Evolutionary conservation across 1,140 invertebrate genomes (phyloP).

Genomic region (Parapsyche elsis): DNA sequence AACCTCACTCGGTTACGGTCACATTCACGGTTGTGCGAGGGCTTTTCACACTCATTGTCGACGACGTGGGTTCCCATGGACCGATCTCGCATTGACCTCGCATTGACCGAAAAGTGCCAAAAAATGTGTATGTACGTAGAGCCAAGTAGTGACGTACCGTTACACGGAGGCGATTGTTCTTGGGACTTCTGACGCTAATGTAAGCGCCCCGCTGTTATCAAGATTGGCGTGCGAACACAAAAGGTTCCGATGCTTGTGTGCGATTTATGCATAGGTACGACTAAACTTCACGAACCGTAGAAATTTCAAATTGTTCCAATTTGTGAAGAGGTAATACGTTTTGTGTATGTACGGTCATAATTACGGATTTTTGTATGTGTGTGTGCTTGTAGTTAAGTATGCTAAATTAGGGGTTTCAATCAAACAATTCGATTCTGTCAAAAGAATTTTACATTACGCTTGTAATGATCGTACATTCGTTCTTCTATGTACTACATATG

Average conservation of each 20-base stretch:
- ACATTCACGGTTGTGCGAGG: constrained; percentile 7
- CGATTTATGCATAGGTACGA: not conserved
- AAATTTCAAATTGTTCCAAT: too few relatives aligned
- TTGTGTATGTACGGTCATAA: too few relatives aligned
- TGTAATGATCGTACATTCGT: not conserved
- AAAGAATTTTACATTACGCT: too few relatives aligned
- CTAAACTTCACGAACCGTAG: not conserved
- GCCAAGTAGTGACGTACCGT: not conserved
- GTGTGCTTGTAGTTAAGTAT: too few relatives aligned
- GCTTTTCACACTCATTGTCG: constrained; percentile 17
- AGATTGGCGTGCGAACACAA: constrained; percentile 2
- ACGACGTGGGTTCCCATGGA: not conserved
- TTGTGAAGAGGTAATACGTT: too few relatives aligned
- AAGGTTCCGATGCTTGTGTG: not conserved
- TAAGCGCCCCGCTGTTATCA: constrained; percentile 7
- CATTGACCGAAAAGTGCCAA: constrained; percentile 14
- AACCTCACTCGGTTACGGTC: constrained; percentile 3
- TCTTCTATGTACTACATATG: not conserved
- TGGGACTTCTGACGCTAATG: not conserved
- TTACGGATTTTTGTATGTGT: too few relatives aligned
- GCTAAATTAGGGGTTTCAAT: too few relatives aligned
- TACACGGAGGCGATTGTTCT: constrained; percentile 10
- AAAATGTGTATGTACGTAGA: not conserved
- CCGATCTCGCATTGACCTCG: constrained; percentile 14
- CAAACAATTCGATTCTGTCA: too few relatives aligned